Conservation (phyloP, 2,888 invertebrate species). For the Dicycla oo region DNA sequence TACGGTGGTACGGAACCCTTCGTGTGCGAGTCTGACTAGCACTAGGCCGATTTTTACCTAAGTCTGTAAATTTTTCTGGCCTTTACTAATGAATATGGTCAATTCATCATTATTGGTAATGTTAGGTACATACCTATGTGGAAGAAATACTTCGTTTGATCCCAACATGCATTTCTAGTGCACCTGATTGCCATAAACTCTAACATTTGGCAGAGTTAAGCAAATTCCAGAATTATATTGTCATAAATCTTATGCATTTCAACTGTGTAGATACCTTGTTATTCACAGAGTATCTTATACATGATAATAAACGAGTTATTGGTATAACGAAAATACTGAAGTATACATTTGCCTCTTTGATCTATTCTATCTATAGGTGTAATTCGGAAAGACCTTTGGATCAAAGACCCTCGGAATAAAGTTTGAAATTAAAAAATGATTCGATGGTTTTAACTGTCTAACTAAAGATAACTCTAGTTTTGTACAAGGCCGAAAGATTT, state of each 20-base stretch:
- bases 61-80: background rate
- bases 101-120: background rate
- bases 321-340: background rate
- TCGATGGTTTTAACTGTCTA: background rate
- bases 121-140: too few species aligned
- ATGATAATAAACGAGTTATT: background rate
- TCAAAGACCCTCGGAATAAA: too few species aligned
- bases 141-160: background rate
- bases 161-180: background rate
- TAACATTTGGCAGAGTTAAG: background rate
- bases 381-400: too few species aligned
- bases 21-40: background rate
- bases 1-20: background rate
- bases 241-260: conserved; percentile 12
- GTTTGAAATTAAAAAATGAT: background rate
- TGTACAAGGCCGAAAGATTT: too few species aligned
- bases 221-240: conserved; percentile 8
- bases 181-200: background rate
- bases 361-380: too few species aligned
- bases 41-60: background rate
- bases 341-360: too few species aligned
- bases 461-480: too few species aligned
- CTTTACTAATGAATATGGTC: background rate
- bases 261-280: background rate
- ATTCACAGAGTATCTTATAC: conserved; percentile 6